Conservation (phyloP, 2,888 invertebrate genomes). For the Tyria jacobaeae region DNA sequence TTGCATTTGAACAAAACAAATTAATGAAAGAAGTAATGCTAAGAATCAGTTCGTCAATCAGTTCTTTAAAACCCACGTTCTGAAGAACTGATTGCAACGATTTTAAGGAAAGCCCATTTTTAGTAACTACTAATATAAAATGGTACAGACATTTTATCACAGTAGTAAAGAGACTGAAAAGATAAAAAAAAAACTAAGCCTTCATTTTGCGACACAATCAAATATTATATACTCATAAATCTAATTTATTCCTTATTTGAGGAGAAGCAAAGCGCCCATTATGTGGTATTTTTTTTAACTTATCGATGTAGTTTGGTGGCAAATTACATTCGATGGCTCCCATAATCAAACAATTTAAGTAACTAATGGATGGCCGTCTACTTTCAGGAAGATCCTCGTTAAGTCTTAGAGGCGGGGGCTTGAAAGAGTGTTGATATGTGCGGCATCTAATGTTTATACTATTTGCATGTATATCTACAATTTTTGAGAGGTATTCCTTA, state of each 20-base stretch:
- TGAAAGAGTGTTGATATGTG: constrained; percentile 27
- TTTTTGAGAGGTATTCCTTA: constrained; percentile 31
- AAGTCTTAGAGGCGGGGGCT: constrained; percentile 16
- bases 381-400: constrained; percentile 21
- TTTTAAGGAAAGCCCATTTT: too few species aligned
- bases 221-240: constrained; percentile 18
- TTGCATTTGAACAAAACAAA: too few species aligned
- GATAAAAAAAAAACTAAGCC: too few species aligned
- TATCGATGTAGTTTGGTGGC: constrained; percentile 30
- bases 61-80: too few species aligned
- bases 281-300: constrained; percentile 30
- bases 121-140: too few species aligned
- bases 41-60: too few species aligned
- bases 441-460: constrained; percentile 20
- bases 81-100: too few species aligned
- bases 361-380: constrained; percentile 41
- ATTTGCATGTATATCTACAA: constrained; percentile 18
- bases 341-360: constrained; percentile 30
- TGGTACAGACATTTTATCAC: too few species aligned
- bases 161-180: too few species aligned
- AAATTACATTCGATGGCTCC: constrained; percentile 35
- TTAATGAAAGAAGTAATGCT: too few species aligned
- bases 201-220: too few species aligned
- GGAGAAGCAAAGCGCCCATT: constrained; percentile 27
- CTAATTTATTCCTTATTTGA: constrained; percentile 16